phyloP scores from a whole-genome alignment of 2,113 vertebrate species.

The Forbesichthys agassizii region DNA sequence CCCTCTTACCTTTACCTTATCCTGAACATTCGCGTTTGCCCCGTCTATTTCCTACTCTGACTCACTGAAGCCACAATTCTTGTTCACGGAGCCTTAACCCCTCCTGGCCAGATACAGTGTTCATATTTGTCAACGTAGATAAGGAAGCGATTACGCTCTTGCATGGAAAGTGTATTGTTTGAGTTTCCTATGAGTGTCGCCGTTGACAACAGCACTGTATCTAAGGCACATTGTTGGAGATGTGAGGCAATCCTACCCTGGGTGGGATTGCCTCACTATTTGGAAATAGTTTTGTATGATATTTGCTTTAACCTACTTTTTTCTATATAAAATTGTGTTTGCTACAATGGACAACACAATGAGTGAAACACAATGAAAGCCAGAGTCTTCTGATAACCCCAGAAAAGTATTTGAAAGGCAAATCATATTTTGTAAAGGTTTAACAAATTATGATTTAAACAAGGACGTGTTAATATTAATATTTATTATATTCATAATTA shows the following conservation, averaged over 20 bases:
- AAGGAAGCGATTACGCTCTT: conserved; percentile 3
- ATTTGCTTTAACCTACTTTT: background rate
- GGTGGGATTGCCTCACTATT: background rate
- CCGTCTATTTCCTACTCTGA: conserved; percentile 44
- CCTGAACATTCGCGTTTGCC: conserved; percentile 34
- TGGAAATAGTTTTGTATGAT: background rate
- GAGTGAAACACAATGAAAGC: background rate
- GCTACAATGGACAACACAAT: background rate
- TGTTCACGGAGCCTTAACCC: conserved; percentile 19
- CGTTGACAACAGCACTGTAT: background rate
- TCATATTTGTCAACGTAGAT: conserved; percentile 18
- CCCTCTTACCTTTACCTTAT: conserved; percentile 61
- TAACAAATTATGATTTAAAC: background rate
- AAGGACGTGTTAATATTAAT: background rate
- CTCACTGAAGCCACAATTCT: conserved; percentile 23
- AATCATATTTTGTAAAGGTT: too few species aligned
- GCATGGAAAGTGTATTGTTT: conserved; percentile 6
- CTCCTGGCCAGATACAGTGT: conserved; percentile 15
- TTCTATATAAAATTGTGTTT: too few species aligned
- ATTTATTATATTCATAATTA: too few species aligned
- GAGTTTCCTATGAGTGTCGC: background rate
- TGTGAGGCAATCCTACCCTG: background rate
- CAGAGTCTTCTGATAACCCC: background rate
- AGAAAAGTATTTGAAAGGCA: background rate
- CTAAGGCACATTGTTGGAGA: background rate